Conservation (phyloP, 2,888 invertebrate genomes). For the Caenorhabditis becei region DNA sequence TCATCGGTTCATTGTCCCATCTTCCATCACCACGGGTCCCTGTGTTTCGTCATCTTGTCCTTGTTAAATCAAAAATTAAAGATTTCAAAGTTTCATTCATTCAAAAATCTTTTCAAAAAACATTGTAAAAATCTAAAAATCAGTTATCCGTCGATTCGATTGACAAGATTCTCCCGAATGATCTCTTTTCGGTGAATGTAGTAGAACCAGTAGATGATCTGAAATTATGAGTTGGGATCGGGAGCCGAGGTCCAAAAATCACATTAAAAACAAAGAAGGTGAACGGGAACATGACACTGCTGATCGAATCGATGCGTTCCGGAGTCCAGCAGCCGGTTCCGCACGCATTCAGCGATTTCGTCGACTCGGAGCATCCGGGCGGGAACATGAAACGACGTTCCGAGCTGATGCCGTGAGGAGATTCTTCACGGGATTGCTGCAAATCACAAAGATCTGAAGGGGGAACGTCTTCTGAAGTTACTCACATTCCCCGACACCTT, state of each 20-base stretch:
- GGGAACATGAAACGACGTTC: slow-evolving; percentile 80
- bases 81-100: neutral
- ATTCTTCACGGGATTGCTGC: slow-evolving; percentile 60
- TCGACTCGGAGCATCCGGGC: slow-evolving; percentile 59
- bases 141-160: slow-evolving; percentile 40
- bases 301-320: slow-evolving; percentile 76
- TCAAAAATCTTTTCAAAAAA: neutral
- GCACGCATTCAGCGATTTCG: slow-evolving; percentile 51
- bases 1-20: neutral
- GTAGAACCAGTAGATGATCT: slow-evolving; percentile 80
- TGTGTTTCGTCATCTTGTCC: slow-evolving; percentile 2
- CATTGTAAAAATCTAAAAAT: neutral
- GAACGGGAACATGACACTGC: slow-evolving; percentile 79
- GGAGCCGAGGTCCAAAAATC: too few species aligned
- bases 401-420: slow-evolving; percentile 74
- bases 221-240: slow-evolving; percentile 31
- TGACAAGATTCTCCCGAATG: slow-evolving; percentile 60
- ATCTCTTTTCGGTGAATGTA: slow-evolving; percentile 71
- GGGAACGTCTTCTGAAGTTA: neutral
- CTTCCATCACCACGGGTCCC: neutral
- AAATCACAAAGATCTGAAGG: too few species aligned
- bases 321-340: slow-evolving; percentile 72
- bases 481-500: slow-evolving; percentile 46
- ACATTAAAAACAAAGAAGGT: slow-evolving; percentile 81
- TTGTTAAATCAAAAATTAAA: neutral